Evolutionary conservation across 2,113 vertebrate species (phyloP), one percentile per base, ranked within the genome.

Genomic region (Patagioenas fasciata): DNA sequence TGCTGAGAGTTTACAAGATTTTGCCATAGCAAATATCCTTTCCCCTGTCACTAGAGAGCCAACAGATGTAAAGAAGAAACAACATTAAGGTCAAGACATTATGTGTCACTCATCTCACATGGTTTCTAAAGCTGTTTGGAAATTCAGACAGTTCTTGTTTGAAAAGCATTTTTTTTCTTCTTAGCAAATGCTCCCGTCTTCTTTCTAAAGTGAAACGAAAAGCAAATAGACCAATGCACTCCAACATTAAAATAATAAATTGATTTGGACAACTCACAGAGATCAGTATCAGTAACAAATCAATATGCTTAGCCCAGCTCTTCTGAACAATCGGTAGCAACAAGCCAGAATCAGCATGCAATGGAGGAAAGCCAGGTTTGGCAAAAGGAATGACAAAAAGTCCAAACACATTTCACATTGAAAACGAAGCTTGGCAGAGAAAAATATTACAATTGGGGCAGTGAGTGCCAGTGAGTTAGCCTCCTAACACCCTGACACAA

Each of bases 161-260:
- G n/a, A 79, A 88, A 79, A 75, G 4, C 14, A 8, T 51, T 77
- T 64, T 54, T 32, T 40, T 32, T 28, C 16, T 62, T 84, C n/a
- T 50, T 56, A 71, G 18, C 13, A 81, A 88, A 72, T 48, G 48
- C 19, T 15, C 25, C 40, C 36, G 31, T 57, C 44, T 75, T 89
- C 83, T 67, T 94, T 92, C 36, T 31, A 77, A 96, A 89, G 26
- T 44, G 70, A 65, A 89, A 85, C 23, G 19, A 81, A 88, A 92
- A 90, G 15, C 50, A 88, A 80, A 71, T 50, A 74, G 24, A 71
- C 16, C 6, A 31, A 21, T 69, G 50, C 47, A 42, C 47, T 85
- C 88, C 65, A 66, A 66, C 7, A 11, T 36, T 66, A 36, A 48
- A 78, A 28, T 53, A 91, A 80, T 53, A 72, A 44, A 80, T 13